Conservation (phyloP, 2,888 invertebrate genomes). For the Zonitis immaculata region DNA sequence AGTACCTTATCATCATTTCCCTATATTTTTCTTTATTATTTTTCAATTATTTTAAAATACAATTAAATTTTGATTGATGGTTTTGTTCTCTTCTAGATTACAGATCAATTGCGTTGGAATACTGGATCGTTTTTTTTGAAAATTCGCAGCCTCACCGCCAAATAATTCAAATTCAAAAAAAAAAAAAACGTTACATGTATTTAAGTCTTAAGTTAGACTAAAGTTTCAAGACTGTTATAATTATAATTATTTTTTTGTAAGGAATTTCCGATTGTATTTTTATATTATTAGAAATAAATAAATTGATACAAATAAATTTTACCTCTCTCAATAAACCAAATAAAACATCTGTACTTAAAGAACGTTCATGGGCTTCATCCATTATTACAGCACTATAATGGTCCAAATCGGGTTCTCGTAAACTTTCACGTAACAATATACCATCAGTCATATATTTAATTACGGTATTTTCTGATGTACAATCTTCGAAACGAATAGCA, state of each 20-base stretch:
- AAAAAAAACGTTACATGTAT: too few relatives aligned
- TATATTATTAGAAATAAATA: too few relatives aligned
- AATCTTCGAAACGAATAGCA: constrained; percentile 99
- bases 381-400: constrained; percentile 97
- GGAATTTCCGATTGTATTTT: too few relatives aligned
- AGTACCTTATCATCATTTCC: too few relatives aligned
- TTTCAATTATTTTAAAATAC: too few relatives aligned
- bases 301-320: too few relatives aligned
- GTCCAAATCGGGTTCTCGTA: constrained; percentile 94
- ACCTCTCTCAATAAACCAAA: constrained; percentile 83
- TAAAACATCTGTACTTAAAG: constrained; percentile 95
- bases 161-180: too few relatives aligned
- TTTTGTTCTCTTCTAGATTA: constrained; percentile 11
- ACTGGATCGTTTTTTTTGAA: constrained; percentile 19
- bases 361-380: constrained; percentile 99
- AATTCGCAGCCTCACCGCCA: constrained; percentile 21
- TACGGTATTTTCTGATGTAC: constrained; percentile 88
- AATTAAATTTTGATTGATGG: too few relatives aligned
- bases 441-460: constrained; percentile 99
- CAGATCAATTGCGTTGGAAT: constrained; percentile 17
- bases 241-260: constrained; percentile 14
- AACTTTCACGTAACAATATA: constrained; percentile 91
- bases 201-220: constrained; percentile 5
- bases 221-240: constrained; percentile 16
- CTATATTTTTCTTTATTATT: too few relatives aligned